phyloP scores from a whole-genome alignment of 2,888 invertebrate genomes.

The Luperina testacea region DNA sequence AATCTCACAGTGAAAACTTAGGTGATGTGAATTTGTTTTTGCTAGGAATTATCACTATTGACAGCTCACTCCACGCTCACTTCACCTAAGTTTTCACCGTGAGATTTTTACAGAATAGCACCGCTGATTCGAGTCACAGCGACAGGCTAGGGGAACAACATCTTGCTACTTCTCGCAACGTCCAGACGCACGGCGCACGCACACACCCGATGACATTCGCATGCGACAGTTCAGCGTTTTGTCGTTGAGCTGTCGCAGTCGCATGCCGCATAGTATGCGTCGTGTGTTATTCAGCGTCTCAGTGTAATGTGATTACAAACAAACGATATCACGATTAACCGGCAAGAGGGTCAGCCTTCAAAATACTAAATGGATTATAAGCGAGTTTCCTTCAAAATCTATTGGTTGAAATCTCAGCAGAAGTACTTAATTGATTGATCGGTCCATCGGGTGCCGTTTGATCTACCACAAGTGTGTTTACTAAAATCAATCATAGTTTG shows the following conservation, averaged over 20 bases:
- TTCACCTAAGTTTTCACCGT: too few relatives aligned
- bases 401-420: constrained; percentile 9
- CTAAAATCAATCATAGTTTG: constrained; percentile 44
- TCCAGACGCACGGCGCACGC: neutral
- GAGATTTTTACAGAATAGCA: too few relatives aligned
- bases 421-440: constrained; percentile 36
- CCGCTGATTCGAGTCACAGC: too few relatives aligned
- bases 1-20: too few relatives aligned
- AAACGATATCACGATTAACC: neutral
- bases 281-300: neutral
- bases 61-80: too few relatives aligned
- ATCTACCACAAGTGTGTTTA: constrained; percentile 28
- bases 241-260: neutral
- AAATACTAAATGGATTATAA: constrained; percentile 7
- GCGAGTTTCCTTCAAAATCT: constrained; percentile 6
- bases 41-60: too few relatives aligned
- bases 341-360: neutral
- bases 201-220: too few relatives aligned
- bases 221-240: neutral
- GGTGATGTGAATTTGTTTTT: too few relatives aligned
- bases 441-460: constrained; percentile 15
- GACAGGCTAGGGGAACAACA: neutral
- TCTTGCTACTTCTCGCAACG: neutral
- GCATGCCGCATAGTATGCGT: neutral
- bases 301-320: neutral